A percentile compares a stretch with the other conserved stretches of the same genome.
These are phyloP conservation scores for Malurus cyaneus DNA, from an alignment of 2,113 vertebrate species.

Conservation along the genomic window DNA sequence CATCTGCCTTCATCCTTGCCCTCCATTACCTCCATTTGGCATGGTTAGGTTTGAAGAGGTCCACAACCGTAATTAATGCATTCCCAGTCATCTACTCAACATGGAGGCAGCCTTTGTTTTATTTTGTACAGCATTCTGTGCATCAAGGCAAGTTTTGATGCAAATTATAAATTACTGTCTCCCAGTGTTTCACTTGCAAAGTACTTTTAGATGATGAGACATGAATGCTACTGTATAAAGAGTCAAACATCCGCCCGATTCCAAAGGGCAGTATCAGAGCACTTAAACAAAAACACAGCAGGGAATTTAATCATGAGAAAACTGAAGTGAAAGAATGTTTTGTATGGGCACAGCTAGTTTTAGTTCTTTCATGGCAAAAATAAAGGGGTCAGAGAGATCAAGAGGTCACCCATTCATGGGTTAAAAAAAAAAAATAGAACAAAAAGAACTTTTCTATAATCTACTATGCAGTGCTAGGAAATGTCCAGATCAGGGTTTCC, in stretches of 20 bases:
- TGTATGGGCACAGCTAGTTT: slow-evolving; percentile 14
- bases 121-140: background rate
- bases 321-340: slow-evolving; percentile 46
- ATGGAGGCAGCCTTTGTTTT: slow-evolving; percentile 4
- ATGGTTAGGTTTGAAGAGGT: background rate
- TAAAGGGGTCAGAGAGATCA: slow-evolving; percentile 63
- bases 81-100: slow-evolving; percentile 9
- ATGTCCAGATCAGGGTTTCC: slow-evolving; percentile 47
- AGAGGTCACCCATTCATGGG: slow-evolving; percentile 35
- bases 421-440: slow-evolving; percentile 28
- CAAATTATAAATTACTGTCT: background rate
- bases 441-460: slow-evolving; percentile 52
- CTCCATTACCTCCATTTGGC: background rate
- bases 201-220: background rate
- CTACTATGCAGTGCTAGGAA: slow-evolving; percentile 51
- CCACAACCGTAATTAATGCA: slow-evolving; percentile 27
- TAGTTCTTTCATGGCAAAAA: slow-evolving; percentile 57
- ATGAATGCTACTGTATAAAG: background rate
- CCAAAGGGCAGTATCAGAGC: slow-evolving; percentile 23
- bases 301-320: slow-evolving; percentile 64
- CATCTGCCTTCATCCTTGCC: background rate
- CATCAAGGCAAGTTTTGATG: background rate
- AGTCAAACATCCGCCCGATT: slow-evolving; percentile 44
- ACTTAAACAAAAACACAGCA: slow-evolving; percentile 45
- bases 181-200: background rate